These are phyloP conservation scores for Limnephilus auricula DNA, from an alignment of 2,888 invertebrate genomes.

Conservation along the genomic window DNA sequence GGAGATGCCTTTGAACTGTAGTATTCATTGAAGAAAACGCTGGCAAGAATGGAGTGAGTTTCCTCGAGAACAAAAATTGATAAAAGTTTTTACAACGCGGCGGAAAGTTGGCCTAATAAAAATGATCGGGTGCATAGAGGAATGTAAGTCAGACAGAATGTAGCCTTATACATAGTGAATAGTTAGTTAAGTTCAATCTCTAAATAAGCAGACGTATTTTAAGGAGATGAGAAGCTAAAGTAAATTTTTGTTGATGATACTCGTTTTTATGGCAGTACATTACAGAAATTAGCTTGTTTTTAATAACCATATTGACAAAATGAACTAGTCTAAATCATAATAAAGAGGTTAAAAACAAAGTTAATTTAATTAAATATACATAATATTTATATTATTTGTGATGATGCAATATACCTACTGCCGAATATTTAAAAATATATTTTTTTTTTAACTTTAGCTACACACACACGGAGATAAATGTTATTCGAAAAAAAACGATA, in stretches of 20 bases:
- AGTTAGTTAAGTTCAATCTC: too few relatives aligned
- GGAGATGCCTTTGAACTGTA: slow-evolving; percentile 43
- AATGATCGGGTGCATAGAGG: neutral
- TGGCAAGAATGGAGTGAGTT: slow-evolving; percentile 27
- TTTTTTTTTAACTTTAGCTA: too few relatives aligned
- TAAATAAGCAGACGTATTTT: neutral
- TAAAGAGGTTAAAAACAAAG: too few relatives aligned
- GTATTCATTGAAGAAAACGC: slow-evolving; percentile 56
- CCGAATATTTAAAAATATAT: too few relatives aligned
- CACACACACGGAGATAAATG: too few relatives aligned
- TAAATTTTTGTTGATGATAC: neutral
- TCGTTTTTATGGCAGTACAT: neutral
- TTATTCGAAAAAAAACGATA: too few relatives aligned
- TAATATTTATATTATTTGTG: too few relatives aligned
- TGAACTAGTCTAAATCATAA: too few relatives aligned
- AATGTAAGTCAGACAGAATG: neutral
- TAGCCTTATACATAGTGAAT: neutral
- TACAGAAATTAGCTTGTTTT: neutral
- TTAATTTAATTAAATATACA: too few relatives aligned
- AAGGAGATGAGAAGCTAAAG: too few relatives aligned
- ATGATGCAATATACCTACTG: too few relatives aligned
- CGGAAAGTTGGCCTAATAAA: slow-evolving; percentile 18
- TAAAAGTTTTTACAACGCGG: slow-evolving; percentile 46
- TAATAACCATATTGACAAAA: too few relatives aligned
- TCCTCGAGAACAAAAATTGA: slow-evolving; percentile 31